phyloP scores from a whole-genome alignment of 2,113 vertebrate genomes.

The Campylomormyrus tamandua region DNA sequence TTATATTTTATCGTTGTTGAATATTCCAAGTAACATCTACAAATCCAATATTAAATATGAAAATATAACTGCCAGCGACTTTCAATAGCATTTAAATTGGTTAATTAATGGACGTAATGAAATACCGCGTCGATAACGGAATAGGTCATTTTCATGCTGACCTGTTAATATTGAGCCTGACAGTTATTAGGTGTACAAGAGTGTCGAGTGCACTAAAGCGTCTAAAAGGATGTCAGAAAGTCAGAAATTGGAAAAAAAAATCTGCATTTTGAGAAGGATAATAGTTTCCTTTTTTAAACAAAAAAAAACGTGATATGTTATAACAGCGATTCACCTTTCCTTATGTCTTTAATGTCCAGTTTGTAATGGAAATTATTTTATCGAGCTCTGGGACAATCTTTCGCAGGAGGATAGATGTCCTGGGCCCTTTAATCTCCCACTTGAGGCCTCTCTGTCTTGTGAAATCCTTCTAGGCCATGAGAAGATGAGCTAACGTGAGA shows the following conservation, averaged over 20 bases:
- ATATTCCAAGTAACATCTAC: neutral
- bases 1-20: neutral
- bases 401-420: neutral
- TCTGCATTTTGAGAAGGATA: neutral
- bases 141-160: neutral
- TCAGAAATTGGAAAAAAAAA: neutral
- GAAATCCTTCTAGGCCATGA: neutral
- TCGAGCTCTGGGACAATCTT: neutral
- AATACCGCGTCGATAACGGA: neutral
- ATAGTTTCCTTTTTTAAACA: neutral
- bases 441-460: neutral
- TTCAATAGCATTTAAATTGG: neutral
- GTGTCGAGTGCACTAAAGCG: neutral
- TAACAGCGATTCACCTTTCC: neutral
- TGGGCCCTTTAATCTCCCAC: neutral
- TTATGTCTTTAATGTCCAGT: neutral
- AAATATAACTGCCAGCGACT: neutral
- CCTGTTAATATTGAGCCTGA: neutral
- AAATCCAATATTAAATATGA: neutral
- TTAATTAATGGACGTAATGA: neutral
- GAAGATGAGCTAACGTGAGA: neutral
- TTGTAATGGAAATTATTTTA: neutral
- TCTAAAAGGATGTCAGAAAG: neutral
- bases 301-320: neutral
- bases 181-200: neutral